phyloP scores from a whole-genome alignment of 2,113 vertebrate species.

The Euleptes europaea region DNA sequence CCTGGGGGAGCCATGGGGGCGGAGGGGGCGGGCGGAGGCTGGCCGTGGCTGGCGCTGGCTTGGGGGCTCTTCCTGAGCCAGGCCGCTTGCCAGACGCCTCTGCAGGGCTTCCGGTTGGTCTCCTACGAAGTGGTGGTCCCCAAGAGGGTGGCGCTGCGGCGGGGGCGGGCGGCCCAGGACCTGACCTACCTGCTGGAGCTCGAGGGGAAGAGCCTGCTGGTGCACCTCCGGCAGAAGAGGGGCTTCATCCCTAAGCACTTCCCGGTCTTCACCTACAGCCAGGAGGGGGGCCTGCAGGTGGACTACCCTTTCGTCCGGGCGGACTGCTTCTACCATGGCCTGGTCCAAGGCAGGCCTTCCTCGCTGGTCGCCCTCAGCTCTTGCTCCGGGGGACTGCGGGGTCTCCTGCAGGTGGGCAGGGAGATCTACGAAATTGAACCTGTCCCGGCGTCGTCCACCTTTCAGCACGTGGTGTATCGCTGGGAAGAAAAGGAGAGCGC shows the following conservation, averaged over 20 bases:
- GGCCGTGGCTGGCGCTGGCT: neutral
- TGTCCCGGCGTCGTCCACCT: constrained; percentile 27
- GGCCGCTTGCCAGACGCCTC: neutral
- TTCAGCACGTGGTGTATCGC: constrained; percentile 52
- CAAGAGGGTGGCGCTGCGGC: constrained; percentile 2
- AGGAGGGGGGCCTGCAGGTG: constrained; percentile 34
- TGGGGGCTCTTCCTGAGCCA: neutral
- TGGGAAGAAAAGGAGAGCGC: neutral
- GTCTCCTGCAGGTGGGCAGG: constrained; percentile 48
- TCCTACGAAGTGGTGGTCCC: constrained; percentile 50
- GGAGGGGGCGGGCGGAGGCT: neutral
- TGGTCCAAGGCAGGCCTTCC: constrained; percentile 36
- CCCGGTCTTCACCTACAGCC: constrained; percentile 53
- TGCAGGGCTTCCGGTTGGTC: neutral
- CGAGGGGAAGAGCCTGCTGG: constrained; percentile 29
- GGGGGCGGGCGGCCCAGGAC: neutral
- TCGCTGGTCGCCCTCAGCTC: constrained; percentile 48
- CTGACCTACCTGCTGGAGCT: constrained; percentile 47
- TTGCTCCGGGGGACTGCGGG: constrained; percentile 52
- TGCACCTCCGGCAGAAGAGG: constrained; percentile 52
- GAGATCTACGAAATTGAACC: constrained; percentile 57
- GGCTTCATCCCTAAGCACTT: constrained; percentile 32
- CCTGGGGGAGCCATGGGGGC: neutral
- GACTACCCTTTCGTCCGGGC: constrained; percentile 42
- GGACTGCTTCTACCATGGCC: constrained; percentile 54